phyloP scores from a whole-genome alignment of 2,113 vertebrate species.

The Macrotus californicus region DNA sequence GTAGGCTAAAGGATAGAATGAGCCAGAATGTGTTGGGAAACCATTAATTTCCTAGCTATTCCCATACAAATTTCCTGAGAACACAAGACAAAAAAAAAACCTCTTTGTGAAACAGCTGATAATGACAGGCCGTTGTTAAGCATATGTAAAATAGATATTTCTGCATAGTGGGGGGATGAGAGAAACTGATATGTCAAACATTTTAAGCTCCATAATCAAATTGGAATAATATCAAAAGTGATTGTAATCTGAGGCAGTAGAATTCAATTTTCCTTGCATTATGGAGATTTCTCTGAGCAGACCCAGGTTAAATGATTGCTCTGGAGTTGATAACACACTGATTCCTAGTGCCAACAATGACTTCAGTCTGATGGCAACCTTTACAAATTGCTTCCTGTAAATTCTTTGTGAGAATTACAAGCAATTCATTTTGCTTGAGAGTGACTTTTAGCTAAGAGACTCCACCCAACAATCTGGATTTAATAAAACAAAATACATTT shows the following conservation, averaged over 20 bases:
- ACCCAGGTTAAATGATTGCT: conserved; percentile 42
- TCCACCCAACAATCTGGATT: conserved; percentile 68
- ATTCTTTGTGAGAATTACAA: conserved; percentile 67
- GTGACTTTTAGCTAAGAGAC: conserved; percentile 58
- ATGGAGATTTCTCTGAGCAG: conserved; percentile 47
- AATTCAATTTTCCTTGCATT: conserved; percentile 61
- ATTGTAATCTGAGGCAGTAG: conserved; percentile 41
- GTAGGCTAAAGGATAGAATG: background rate
- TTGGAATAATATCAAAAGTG: conserved; percentile 53
- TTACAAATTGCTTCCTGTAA: conserved; percentile 70
- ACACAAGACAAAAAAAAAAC: background rate
- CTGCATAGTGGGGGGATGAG: background rate
- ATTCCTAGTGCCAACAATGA: conserved; percentile 63
- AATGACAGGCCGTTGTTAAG: background rate
- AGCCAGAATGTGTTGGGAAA: background rate
- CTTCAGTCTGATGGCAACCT: conserved; percentile 66
- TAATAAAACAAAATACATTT: conserved; percentile 63
- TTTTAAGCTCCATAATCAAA: conserved; percentile 49
- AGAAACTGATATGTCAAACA: conserved; percentile 47
- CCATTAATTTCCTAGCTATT: background rate
- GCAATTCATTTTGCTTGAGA: conserved; percentile 54
- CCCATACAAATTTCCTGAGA: conserved; percentile 2
- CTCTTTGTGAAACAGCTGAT: background rate
- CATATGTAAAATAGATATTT: conserved; percentile 39
- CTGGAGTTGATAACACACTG: conserved; percentile 62